A percentile compares a stretch with the other conserved stretches of the same genome.
Evolutionary conservation across 2,797 vertebrate genomes (phyloP).

Genomic region (Tangara arthus): DNA sequence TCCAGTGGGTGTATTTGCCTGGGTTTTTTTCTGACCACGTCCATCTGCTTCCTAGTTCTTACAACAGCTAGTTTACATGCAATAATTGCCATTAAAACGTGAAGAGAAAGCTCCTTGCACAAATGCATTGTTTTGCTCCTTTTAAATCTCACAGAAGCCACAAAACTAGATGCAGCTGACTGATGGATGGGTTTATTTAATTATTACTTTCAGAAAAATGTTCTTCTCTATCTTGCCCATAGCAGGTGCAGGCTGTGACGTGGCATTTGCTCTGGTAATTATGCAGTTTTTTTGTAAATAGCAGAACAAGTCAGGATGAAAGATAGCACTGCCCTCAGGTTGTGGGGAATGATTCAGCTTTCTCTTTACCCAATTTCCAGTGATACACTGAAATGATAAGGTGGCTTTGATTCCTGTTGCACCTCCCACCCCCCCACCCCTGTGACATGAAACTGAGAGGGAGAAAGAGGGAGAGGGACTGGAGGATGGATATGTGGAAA

Average conservation of each 20-base stretch:
- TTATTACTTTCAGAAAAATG: slow-evolving; percentile 31
- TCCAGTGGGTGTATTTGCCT: slow-evolving; percentile 45
- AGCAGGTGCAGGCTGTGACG: slow-evolving; percentile 46
- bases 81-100: slow-evolving; percentile 53
- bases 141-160: slow-evolving; percentile 1
- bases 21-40: not conserved
- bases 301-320: slow-evolving; percentile 59
- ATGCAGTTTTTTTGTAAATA: slow-evolving; percentile 50
- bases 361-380: slow-evolving; percentile 28
- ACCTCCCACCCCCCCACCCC: not conserved
- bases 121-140: not conserved
- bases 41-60: slow-evolving; percentile 45
- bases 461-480: not conserved
- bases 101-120: not conserved
- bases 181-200: slow-evolving; percentile 30
- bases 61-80: slow-evolving; percentile 44
- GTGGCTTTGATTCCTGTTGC: slow-evolving; percentile 14
- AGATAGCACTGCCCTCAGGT: slow-evolving; percentile 53
- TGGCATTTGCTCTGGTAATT: slow-evolving; percentile 65
- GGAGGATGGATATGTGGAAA: not conserved
- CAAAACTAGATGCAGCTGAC: not conserved
- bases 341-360: slow-evolving; percentile 44
- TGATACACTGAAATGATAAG: not conserved
- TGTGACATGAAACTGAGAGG: not conserved
- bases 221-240: slow-evolving; percentile 15